Base-by-base conservation (phyloP, 2,797 vertebrate species). In the Thamnophis elegans region DNA sequence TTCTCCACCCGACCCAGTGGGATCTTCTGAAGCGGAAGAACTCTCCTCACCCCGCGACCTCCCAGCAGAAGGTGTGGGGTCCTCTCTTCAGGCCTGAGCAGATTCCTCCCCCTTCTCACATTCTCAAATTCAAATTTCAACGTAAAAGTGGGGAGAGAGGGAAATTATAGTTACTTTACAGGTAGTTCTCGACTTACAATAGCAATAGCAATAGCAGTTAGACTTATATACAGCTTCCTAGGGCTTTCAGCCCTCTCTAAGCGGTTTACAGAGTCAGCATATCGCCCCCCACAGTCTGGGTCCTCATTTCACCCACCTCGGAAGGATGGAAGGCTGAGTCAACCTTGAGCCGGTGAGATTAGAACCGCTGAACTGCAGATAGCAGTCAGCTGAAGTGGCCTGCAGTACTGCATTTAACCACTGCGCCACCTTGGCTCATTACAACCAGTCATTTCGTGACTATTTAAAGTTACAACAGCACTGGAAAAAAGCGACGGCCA, bases 1-100 rank as follows among this genome's bases (percentile, higher is more conserved):
- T 60, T 92, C 95, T 68, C 97, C 96, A 0, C 97, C 92, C 0
- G 95, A 97, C 89, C 96, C 96, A 28, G 65, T 95, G 26, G 22
- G 87, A 85, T 85, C 92, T 88, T 94, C 82, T 0, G 92, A 92
- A 89, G 55, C 59, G 5, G 87, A 91, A 59, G 94, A 94, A 58
- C 58, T 51, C 0, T 97, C 96, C 85, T 95, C 97, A 89, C 95
- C 97, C 16, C 92, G 95, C 91, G 93, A 92, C 28, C 5, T 10
- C 0, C 0, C 88, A 51, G 92, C 68, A 11, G 95, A 97, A 53
- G 96, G 94, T n/a, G 92, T 89, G 58, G 87, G 91, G 10, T 78
- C 56, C 1, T 89, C 89, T 56, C 22, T 22, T 93, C 85, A 0
- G 62, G 93, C 93, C 53, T n/a, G 51, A 13, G 47, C 32, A 62